These are phyloP conservation scores for Pandemis heparana DNA, from an alignment of 2,888 invertebrate species.

Conservation along the genomic window DNA sequence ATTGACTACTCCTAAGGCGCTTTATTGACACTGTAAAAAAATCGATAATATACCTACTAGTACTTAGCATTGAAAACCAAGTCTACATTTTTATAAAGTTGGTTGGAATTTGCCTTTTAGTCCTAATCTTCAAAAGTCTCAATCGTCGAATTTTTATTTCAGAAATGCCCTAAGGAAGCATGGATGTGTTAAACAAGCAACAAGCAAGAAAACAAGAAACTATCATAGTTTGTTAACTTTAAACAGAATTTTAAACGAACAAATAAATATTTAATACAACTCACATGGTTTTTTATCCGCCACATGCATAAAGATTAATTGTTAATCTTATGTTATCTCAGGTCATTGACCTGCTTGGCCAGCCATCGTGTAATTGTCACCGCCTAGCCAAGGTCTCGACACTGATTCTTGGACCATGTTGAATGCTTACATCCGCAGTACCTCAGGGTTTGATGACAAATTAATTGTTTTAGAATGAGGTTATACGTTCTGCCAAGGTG, in stretches of 20 bases:
- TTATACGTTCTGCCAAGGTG: slow-evolving; percentile 28
- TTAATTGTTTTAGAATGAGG: slow-evolving; percentile 36
- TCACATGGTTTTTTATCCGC: not conserved
- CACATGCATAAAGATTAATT: not conserved
- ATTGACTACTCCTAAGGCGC: too few relatives aligned
- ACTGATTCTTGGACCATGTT: slow-evolving; percentile 41
- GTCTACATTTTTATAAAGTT: too few relatives aligned
- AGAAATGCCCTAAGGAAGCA: slow-evolving; percentile 72
- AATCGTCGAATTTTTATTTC: slow-evolving; percentile 54
- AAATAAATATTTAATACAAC: slow-evolving; percentile 4
- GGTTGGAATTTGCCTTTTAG: too few relatives aligned
- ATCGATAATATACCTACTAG: too few relatives aligned
- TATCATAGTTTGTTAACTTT: not conserved
- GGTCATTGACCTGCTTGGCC: slow-evolving; percentile 36
- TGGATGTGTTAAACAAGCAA: slow-evolving; percentile 63
- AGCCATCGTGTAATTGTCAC: slow-evolving; percentile 38
- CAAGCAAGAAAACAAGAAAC: not conserved
- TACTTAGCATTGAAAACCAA: too few relatives aligned
- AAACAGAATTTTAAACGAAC: slow-evolving; percentile 16
- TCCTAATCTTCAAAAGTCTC: too few relatives aligned
- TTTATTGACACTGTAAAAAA: too few relatives aligned
- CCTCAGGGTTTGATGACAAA: slow-evolving; percentile 34
- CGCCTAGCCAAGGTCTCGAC: slow-evolving; percentile 29
- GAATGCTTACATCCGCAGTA: slow-evolving; percentile 26
- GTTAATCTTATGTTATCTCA: slow-evolving; percentile 24